Conservation (phyloP, 64 coral and sea anemone genomes). For the Porites lutea region DNA sequence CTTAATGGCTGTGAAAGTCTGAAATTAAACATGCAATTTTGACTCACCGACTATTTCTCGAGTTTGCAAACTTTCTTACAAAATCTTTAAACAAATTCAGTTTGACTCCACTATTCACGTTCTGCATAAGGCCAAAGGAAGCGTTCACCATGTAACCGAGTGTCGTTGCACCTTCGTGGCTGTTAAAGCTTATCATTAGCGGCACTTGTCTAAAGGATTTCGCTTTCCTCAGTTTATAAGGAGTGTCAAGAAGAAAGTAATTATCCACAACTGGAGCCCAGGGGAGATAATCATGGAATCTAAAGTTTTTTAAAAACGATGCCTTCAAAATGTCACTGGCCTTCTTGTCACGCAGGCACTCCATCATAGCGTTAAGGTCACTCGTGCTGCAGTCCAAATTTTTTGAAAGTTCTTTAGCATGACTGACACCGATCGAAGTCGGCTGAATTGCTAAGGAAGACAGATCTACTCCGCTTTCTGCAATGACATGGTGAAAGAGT, state of each 20-base stretch:
- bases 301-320: background rate
- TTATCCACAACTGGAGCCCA: constrained; percentile 12
- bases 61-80: background rate
- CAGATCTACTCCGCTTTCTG: constrained; percentile 44
- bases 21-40: too few relatives aligned
- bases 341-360: background rate
- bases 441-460: background rate
- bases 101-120: background rate
- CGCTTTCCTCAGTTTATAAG: background rate
- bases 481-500: constrained; percentile 31
- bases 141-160: background rate
- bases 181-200: constrained; percentile 8
- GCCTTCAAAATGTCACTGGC: background rate
- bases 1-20: too few relatives aligned
- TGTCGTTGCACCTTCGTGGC: background rate
- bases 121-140: background rate
- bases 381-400: background rate
- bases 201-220: background rate
- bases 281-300: background rate
- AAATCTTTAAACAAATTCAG: background rate
- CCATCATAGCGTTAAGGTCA: background rate
- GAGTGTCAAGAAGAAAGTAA: background rate
- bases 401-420: background rate
- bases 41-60: background rate
- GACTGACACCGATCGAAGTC: background rate